phyloP scores from a whole-genome alignment of 2,797 vertebrate species.

The Lepilemur ruficaudatus region DNA sequence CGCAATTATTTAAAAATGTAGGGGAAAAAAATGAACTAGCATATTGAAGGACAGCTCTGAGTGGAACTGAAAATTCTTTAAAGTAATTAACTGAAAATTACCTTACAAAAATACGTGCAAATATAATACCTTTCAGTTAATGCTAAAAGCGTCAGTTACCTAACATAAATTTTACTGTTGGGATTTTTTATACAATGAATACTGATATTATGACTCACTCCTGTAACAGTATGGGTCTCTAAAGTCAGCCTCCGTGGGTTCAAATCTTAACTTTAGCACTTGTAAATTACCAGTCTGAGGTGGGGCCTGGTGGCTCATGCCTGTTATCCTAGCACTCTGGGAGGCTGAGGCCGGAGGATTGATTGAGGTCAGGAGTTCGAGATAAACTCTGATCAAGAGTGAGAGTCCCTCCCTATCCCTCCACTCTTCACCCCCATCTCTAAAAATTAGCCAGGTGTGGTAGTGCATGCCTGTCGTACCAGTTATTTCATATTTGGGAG shows the following conservation, averaged over 20 bases:
- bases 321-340: no score
- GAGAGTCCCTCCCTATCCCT: no score
- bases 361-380: no score
- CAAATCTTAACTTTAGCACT: background rate
- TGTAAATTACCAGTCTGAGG: background rate
- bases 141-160: background rate
- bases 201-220: background rate
- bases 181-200: background rate
- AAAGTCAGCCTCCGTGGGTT: background rate
- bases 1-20: constrained; percentile 40
- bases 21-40: background rate
- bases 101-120: constrained; percentile 37
- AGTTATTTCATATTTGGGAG: no score
- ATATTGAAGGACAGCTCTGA: background rate
- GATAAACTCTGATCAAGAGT: no score
- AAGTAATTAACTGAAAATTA: constrained; percentile 53
- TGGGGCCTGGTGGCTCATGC: no score
- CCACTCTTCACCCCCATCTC: no score
- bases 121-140: background rate
- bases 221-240: background rate
- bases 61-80: constrained; percentile 22
- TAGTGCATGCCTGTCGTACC: no score
- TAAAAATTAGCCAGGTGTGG: no score
- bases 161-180: background rate
- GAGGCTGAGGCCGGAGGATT: no score